Percentiles rank a stretch among this genome's conserved stretches.
phyloP scores from a whole-genome alignment of 2,888 invertebrate genomes.

The Meloe dianella region DNA sequence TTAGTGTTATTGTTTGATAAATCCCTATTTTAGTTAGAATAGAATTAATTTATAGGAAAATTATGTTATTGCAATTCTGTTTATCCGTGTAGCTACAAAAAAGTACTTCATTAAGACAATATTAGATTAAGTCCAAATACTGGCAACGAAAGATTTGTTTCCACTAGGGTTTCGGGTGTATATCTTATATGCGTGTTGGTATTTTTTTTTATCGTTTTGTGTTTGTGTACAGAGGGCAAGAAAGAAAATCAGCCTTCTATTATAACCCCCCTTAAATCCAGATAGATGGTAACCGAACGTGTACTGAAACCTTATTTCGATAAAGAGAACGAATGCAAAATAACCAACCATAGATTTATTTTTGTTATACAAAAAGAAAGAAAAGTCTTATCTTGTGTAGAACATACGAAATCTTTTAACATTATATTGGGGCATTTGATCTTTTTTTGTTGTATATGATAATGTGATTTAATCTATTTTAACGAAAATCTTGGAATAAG shows the following conservation, averaged over 20 bases:
- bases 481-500: not conserved
- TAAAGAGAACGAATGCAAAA: not conserved
- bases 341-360: not conserved
- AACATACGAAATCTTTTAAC: not conserved
- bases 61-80: not conserved
- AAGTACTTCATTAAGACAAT: not conserved
- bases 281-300: conserved; percentile 7
- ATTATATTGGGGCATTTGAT: not conserved
- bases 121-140: not conserved
- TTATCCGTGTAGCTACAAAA: not conserved
- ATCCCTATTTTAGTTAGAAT: not conserved
- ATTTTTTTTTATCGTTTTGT: not conserved
- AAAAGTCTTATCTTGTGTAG: not conserved
- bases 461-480: not conserved
- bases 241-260: not conserved
- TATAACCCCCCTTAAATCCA: conserved; percentile 4
- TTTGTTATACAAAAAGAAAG: not conserved
- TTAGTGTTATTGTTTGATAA: not conserved
- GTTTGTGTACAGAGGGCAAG: not conserved
- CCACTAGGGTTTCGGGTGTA: not conserved
- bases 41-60: not conserved
- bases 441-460: not conserved
- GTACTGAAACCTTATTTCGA: not conserved
- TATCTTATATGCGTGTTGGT: not conserved
- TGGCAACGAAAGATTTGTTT: not conserved